Evolutionary conservation across 1,140 invertebrate species (phyloP).

Genomic region (Penaeus chinensis): DNA sequence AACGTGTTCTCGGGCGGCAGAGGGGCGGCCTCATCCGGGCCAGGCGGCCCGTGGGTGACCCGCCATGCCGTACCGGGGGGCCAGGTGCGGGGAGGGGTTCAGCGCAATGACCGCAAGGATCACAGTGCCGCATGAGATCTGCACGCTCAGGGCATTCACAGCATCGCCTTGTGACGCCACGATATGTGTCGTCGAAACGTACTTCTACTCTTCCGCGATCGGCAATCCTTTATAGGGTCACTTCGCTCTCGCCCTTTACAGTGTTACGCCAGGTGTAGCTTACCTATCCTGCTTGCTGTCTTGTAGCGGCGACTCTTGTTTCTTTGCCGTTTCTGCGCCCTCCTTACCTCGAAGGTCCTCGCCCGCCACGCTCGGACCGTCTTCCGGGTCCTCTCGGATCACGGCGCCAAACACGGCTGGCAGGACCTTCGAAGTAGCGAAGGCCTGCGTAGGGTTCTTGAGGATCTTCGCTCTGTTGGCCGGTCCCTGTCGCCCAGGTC

Average conservation of each 20-base stretch:
- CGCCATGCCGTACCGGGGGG: conserved; percentile 29
- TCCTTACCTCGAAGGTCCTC: background rate
- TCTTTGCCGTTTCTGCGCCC: background rate
- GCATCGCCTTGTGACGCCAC: conserved; percentile 53
- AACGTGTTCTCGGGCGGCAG: conserved; percentile 12
- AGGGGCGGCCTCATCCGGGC: background rate
- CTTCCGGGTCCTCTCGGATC: no score
- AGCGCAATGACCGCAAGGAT: conserved; percentile 63
- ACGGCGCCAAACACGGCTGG: no score
- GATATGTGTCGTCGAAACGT: conserved; percentile 22
- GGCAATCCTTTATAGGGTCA: conserved; percentile 36
- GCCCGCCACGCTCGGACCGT: no score
- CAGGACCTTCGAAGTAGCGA: no score
- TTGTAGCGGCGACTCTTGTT: conserved; percentile 16
- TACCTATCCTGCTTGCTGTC: conserved; percentile 32
- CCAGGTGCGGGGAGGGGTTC: conserved; percentile 43
- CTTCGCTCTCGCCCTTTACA: conserved; percentile 40
- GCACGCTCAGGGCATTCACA: conserved; percentile 62
- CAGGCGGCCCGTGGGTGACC: conserved; percentile 3
- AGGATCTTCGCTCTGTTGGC: no score
- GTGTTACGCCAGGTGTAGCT: conserved; percentile 34
- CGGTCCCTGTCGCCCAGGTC: no score
- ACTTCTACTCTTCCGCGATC: conserved; percentile 9
- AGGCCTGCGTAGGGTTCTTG: no score
- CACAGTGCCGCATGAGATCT: conserved; percentile 63